Conservation (phyloP, 2,888 invertebrate genomes). For the Fragum whitleyi region DNA sequence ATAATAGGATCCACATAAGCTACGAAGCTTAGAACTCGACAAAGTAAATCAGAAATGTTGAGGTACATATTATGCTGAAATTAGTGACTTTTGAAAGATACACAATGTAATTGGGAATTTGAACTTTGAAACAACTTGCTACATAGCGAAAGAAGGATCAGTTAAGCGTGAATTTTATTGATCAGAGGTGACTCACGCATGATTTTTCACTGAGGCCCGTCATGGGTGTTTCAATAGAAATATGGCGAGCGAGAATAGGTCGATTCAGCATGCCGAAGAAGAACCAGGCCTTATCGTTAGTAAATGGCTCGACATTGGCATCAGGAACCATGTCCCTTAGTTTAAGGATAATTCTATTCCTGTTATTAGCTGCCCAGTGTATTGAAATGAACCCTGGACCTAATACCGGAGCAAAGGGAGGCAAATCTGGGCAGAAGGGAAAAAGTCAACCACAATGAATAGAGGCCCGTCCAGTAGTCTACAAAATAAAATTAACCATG, state of each 20-base stretch:
- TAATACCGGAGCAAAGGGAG: neutral
- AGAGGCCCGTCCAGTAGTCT: neutral
- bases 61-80: no score
- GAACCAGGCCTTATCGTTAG: neutral
- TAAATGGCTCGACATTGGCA: neutral
- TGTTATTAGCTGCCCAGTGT: neutral
- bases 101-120: no score
- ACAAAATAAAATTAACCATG: neutral
- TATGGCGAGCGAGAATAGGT: neutral
- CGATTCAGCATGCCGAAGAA: neutral
- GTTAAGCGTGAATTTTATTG: no score
- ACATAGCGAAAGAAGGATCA: no score
- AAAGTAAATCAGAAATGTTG: no score
- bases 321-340: neutral
- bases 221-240: neutral
- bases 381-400: slow-evolving; percentile 10
- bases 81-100: no score
- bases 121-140: no score
- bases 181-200: neutral
- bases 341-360: neutral
- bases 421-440: neutral
- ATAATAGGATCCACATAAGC: no score
- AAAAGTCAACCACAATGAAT: neutral
- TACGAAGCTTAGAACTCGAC: no score
- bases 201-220: slow-evolving; percentile 1